A percentile compares a stretch with the other conserved stretches of the same genome.
Conservation (phyloP, 2,113 vertebrate species). For the Sterna hirundo region DNA sequence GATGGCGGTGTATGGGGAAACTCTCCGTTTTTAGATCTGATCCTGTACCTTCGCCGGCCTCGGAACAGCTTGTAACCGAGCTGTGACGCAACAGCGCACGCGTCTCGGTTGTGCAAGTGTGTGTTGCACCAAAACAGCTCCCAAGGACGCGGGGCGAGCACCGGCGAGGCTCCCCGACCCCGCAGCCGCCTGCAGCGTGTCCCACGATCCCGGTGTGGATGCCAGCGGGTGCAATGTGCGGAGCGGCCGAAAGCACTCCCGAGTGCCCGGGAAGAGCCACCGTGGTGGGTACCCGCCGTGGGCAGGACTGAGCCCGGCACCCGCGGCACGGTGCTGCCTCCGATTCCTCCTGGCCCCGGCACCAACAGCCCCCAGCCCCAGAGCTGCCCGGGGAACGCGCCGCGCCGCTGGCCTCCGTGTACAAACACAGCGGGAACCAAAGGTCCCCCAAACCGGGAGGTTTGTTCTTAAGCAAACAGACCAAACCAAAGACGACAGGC, state of each 20-base stretch:
- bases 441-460: neutral
- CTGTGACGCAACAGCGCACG: neutral
- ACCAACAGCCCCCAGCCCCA: accelerated
- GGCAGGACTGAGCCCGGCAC: neutral
- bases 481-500: accelerated
- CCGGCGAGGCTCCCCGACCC: accelerated
- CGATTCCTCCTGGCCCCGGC: neutral
- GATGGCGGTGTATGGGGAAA: neutral
- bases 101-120: neutral
- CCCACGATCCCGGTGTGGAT: accelerated
- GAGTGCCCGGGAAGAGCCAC: accelerated
- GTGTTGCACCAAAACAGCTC: neutral
- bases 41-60: neutral
- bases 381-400: accelerated
- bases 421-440: neutral
- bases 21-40: neutral
- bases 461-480: neutral
- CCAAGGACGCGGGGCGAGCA: neutral
- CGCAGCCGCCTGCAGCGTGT: accelerated
- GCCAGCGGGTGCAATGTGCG: accelerated
- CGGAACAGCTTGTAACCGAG: neutral
- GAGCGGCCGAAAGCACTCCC: accelerated
- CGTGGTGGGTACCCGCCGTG: accelerated
- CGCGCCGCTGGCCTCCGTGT: accelerated
- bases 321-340: accelerated